A percentile compares a stretch with the other conserved stretches of the same genome.
phyloP scores from a whole-genome alignment of 2,888 invertebrate species.

The Oxystoma pomonae region DNA sequence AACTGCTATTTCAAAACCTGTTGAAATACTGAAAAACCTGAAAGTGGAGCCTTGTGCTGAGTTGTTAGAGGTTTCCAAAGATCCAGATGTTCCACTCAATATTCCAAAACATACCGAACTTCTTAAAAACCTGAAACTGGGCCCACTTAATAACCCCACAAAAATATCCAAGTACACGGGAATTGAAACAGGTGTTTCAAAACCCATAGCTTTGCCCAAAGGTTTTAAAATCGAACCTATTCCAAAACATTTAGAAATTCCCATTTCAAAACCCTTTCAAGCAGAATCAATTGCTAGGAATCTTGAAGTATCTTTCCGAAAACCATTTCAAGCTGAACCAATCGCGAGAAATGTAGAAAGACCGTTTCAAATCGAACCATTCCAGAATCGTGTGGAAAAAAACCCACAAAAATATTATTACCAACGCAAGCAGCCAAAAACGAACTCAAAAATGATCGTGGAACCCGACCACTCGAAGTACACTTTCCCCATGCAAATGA shows the following conservation, averaged over 20 bases:
- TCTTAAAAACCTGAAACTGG: background rate
- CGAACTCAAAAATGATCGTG: conserved; percentile 21
- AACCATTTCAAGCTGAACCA: background rate
- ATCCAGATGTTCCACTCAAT: background rate
- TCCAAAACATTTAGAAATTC: background rate
- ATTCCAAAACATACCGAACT: background rate
- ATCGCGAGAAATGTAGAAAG: background rate
- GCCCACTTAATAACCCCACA: background rate
- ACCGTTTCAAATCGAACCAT: background rate
- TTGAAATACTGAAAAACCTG: background rate
- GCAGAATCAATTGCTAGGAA: background rate
- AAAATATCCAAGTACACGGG: background rate
- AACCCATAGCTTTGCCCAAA: background rate
- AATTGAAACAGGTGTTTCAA: background rate
- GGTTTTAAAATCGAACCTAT: background rate
- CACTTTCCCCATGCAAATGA: conserved; percentile 31
- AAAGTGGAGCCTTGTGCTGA: background rate
- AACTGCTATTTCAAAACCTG: background rate
- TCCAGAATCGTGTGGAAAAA: background rate
- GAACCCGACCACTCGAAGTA: conserved; percentile 29
- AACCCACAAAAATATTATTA: too few species aligned
- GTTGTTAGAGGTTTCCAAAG: background rate
- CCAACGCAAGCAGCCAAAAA: background rate
- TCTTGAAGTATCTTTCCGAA: background rate
- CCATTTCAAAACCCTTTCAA: background rate